Evolutionary conservation across 1,140 invertebrate species (phyloP).

Genomic region (Solen grandis): DNA sequence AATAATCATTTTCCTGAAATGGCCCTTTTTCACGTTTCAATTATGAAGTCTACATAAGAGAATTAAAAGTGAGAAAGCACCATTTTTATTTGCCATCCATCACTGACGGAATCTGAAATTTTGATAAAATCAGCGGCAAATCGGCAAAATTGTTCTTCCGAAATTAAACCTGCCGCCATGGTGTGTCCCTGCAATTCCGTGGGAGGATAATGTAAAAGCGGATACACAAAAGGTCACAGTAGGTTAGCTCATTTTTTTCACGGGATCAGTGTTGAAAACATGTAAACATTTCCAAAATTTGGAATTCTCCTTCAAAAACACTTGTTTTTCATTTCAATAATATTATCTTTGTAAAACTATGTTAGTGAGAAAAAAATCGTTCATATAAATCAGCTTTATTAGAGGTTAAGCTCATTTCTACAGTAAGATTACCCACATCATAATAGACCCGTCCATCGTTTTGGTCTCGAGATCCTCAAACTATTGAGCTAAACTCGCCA

Average conservation of each 20-base stretch:
- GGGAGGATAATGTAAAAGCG: background rate
- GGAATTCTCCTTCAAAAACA: too few relatives aligned
- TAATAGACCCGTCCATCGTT: slow-evolving; percentile 15
- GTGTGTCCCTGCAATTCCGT: background rate
- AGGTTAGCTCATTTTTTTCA: background rate
- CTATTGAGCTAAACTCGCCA: slow-evolving; percentile 24
- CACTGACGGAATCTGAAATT: background rate
- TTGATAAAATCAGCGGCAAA: background rate
- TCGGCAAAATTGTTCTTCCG: background rate
- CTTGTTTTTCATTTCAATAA: too few relatives aligned
- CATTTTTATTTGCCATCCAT: background rate
- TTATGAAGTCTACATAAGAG: too few relatives aligned
- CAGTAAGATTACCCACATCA: too few relatives aligned
- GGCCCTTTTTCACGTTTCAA: too few relatives aligned
- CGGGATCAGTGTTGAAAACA: background rate
- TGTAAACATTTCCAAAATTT: too few relatives aligned
- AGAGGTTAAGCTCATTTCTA: too few relatives aligned
- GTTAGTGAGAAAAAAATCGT: too few relatives aligned
- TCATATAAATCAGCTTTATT: too few relatives aligned
- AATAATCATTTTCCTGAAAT: too few relatives aligned
- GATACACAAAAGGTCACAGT: slow-evolving; percentile 16
- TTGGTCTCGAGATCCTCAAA: slow-evolving; percentile 9
- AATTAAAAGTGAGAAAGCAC: too few relatives aligned
- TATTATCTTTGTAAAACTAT: too few relatives aligned
- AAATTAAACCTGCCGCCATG: slow-evolving; percentile 23